Evolutionary conservation across 2,113 vertebrate genomes (phyloP), one percentile per base, ranked within the genome.

Genomic region (Rhinoderma darwinii): DNA sequence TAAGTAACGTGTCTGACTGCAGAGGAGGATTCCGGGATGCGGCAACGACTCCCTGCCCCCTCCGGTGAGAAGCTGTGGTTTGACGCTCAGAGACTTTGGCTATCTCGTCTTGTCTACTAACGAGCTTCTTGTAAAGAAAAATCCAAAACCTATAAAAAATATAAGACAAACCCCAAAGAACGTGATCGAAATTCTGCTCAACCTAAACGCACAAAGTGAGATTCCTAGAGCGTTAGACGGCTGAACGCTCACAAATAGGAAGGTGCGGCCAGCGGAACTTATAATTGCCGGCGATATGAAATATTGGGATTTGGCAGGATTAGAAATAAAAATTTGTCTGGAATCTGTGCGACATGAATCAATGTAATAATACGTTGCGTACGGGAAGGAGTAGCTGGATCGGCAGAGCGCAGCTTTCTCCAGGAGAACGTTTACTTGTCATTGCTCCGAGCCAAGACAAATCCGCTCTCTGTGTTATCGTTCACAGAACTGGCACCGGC

Each of bases 401-500:
- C 66, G 5, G 66, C 66, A 37, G 6, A 9, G 79, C 37, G 56
- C 79, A 1, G 22, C 37, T 88, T 86, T 8, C 68, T 79, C 88
- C 88, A 87, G 70, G 25, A 44, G 74, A 89, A 89, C 84, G 88
- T 86, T 90, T 89, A 89, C 80, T 89, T 84, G 84, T 35, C 30
- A 82, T 63, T 88, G 76, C 68, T 10, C 82, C 78, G 86, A 91
- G 90, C 90, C 92, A 91, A 92, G 35, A 43, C 84, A 78, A 90
- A 90, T 75, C 89, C 89, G 73, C 91, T 92, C 90, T 89, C 91
- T 91, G 85, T 1, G 47, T 70, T 91, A 89, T 89, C 89, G 88
- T 91, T 90, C 89, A 89, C 88, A 91, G 91, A 90, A 85, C 91
- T 92, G 89, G 89, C 91, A 91, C 89, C 27, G 12, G 61, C 54